Evolutionary conservation across 1,140 invertebrate species (phyloP), one percentile per base, ranked within the genome.

Genomic region (Ylistrum balloti): DNA sequence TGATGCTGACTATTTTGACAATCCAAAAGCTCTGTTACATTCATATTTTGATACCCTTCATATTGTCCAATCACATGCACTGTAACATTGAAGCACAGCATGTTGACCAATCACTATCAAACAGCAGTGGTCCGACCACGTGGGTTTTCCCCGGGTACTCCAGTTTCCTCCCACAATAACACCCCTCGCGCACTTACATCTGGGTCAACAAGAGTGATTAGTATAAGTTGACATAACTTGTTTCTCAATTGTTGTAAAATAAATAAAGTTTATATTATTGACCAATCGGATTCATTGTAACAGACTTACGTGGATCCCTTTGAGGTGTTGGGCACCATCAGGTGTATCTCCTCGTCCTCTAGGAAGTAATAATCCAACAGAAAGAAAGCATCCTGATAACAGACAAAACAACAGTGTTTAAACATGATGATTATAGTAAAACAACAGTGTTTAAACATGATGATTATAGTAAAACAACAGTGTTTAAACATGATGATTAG

Each of bases 281-380:
- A 74, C 56, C 56, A 74, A 74, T 74, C 22, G 17, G 1, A 74
- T 74, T 17, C 22, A 9, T 74, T n/a, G n/a, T n/a, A 28, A 74
- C 56, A 74, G 17, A 85, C 35, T 92, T 90, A 95, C 95, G 92
- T 93, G 86, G 88, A 89, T 0, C 95, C 94, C 86, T 90, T 91
- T 11, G 88, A 41, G 22, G 94, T 92, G 32, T 90, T 90, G 0
- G 94, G 94, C 15, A 95, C 95, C 85, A 92, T 94, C 17, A 95
- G 88, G n/a, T 93, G 92, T 32, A 95, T 92, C 48, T 93, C 93
- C 74, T 94, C 94, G 34, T 92, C 88, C n/a, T 91, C 91, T 20
- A 92, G 74, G 28, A n/a, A 45, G n/a, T 33, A 86, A 33, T 88
- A 92, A 86, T 94, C 94, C 41, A 95, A 89, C 87, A 95, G 91